Evolutionary conservation across 2,888 invertebrate genomes (phyloP).

Genomic region (Cephus pulcher): DNA sequence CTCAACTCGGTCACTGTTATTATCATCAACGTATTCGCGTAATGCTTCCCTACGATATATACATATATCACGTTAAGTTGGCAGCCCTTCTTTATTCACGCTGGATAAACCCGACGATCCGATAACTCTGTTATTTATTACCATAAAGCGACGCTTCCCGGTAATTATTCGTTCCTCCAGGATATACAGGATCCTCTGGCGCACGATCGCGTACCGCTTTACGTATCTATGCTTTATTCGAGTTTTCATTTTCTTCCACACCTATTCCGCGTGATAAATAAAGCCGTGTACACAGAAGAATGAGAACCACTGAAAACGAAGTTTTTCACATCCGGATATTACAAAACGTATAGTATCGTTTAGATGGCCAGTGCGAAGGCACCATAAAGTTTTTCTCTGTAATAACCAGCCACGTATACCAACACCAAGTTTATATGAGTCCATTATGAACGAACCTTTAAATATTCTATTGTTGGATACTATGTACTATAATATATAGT

Average conservation of each 20-base stretch:
- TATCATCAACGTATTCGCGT: not conserved
- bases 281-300: not conserved
- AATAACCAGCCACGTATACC: not conserved
- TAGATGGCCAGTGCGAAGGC: not conserved
- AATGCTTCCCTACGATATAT: not conserved
- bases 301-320: not conserved
- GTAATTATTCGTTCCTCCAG: not conserved
- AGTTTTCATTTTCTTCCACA: not conserved
- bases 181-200: not conserved
- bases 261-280: not conserved
- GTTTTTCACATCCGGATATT: not conserved
- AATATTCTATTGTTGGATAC: not conserved
- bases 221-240: not conserved
- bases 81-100: not conserved
- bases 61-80: not conserved
- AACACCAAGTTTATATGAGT: not conserved
- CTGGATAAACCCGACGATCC: slow-evolving; percentile 8
- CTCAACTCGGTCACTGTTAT: not conserved
- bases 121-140: slow-evolving; percentile 17
- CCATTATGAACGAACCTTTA: not conserved
- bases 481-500: not conserved
- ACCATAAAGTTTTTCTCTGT: not conserved
- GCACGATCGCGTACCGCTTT: not conserved
- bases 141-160: not conserved
- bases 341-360: not conserved